Conservation (phyloP, 35 echinoderm and acorn worm species). For the Patiria miniata region DNA sequence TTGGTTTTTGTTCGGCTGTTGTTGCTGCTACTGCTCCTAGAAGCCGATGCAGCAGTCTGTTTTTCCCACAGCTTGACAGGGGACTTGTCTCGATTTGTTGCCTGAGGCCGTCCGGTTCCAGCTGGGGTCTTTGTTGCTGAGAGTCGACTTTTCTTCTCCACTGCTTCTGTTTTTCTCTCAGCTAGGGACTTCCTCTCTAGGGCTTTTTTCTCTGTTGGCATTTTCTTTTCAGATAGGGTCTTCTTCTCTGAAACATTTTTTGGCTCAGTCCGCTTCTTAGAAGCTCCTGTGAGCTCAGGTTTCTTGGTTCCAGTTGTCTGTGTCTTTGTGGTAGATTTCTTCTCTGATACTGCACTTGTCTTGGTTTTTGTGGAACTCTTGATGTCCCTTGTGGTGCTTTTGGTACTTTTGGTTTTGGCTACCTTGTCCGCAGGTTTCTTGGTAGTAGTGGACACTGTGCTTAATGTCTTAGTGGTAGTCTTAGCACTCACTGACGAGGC, state of each 20-base stretch:
- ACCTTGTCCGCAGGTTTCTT: conserved; percentile 31
- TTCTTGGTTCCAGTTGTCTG: conserved; percentile 59
- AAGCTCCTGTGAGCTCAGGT: conserved; percentile 19
- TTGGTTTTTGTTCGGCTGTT: conserved; percentile 43
- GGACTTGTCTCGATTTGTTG: conserved; percentile 35
- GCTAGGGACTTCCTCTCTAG: conserved; percentile 29
- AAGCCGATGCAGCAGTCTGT: conserved; percentile 12
- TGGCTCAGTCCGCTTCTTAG: conserved; percentile 42
- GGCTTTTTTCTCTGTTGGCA: conserved; percentile 69
- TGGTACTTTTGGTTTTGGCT: conserved; percentile 19
- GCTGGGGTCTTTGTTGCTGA: conserved; percentile 27
- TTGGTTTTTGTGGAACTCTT: conserved; percentile 30
- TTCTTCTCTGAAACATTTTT: conserved; percentile 56
- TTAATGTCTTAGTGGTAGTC: background rate
- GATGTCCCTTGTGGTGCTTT: background rate
- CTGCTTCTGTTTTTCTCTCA: conserved; percentile 11
- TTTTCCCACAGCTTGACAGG: conserved; percentile 15
- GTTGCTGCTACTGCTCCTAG: conserved; percentile 4
- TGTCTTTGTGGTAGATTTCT: conserved; percentile 49
- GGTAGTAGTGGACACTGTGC: background rate
- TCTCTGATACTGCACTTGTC: conserved; percentile 33
- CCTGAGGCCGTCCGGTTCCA: conserved; percentile 35
- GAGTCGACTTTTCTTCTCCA: conserved; percentile 43
- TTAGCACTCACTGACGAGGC: background rate
- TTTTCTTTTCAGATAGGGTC: conserved; percentile 44